These are phyloP conservation scores for Scatophagus argus DNA, from an alignment of 2,113 vertebrate species.

Conservation along the genomic window DNA sequence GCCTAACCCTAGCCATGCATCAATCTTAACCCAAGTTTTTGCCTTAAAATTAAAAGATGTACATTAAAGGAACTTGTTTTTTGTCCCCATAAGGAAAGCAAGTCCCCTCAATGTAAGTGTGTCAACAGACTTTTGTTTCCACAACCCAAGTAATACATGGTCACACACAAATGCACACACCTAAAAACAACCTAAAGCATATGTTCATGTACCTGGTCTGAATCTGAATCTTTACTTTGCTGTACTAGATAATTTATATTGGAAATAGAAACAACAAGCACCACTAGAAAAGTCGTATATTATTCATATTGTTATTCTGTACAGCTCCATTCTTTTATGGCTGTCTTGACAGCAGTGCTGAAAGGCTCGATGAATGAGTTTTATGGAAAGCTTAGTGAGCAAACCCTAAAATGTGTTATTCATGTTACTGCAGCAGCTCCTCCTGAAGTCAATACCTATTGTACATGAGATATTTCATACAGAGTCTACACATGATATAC, in stretches of 20 bases:
- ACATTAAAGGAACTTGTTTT: no score
- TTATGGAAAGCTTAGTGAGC: conserved; percentile 41
- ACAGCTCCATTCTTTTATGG: conserved; percentile 28
- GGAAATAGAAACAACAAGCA: conserved; percentile 33
- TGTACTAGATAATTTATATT: neutral
- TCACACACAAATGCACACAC: conserved; percentile 2
- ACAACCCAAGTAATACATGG: no score
- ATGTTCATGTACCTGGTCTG: neutral
- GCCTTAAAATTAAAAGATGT: no score
- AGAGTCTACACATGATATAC: neutral
- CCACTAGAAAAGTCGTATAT: conserved; percentile 32
- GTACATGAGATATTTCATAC: neutral
- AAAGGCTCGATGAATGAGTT: conserved; percentile 12
- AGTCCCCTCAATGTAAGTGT: no score
- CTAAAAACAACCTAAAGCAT: neutral
- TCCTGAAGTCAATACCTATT: neutral
- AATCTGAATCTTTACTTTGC: neutral
- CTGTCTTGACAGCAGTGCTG: conserved; percentile 28
- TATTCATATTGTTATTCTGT: conserved; percentile 44
- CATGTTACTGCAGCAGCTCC: neutral
- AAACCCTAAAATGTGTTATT: conserved; percentile 30
- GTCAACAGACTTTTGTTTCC: no score
- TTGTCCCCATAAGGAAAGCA: no score
- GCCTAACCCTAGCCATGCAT: no score
- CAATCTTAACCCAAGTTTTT: no score